Base-by-base conservation (phyloP, 2,888 invertebrate genomes). In the Hemaris fuciformis region DNA sequence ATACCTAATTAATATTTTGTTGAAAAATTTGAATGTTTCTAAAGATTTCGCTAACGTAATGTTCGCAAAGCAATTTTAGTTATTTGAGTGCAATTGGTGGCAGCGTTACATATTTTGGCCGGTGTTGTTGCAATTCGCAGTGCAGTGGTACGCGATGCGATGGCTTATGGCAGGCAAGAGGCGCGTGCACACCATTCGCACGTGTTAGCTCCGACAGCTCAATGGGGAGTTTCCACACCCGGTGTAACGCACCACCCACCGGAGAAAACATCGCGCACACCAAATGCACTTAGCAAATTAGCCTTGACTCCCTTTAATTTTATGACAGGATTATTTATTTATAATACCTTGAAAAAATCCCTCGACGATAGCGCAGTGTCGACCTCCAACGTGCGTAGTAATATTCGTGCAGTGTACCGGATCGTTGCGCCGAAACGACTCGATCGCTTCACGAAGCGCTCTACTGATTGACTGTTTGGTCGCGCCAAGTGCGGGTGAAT, bases 401-500 rank as follows among this genome's bases (percentile, higher is more conserved):
- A 69, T 67, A 78, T 75, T 78, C 69, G 65, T 74, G 65, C 66
- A 65, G 71, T 64, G 70, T 73, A 66, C 66, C 59, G 64, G 63
- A 69, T 63, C 65, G 71, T 66, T 66, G 66, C 65, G 71, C 66
- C 66, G 66, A 73, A 75, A 67, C 71, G 66, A 69, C 77, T 79
- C 83, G 81, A 80, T 79, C 84, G 75, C 74, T 73, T 70, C 81
- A 73, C 78, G 73, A 61, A 62, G 81, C 80, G 77, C 68, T 79
- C 80, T 72, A 74, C 76, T 80, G 81, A 89, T 88, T 85, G 89
- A 91, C 91, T 91, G 89, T 76, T 53, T 81, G 77, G 72, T 80
- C 77, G 79, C 73, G 70, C 80, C 77, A 70, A 77, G 83, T 71
- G 86, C 70, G 73, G 79, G 80, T 79, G 84, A 79, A 87, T 91